These are phyloP conservation scores for Tokudaia tokunoshimensis DNA, from an alignment of 2,797 vertebrate genomes.

Conservation along the genomic window DNA sequence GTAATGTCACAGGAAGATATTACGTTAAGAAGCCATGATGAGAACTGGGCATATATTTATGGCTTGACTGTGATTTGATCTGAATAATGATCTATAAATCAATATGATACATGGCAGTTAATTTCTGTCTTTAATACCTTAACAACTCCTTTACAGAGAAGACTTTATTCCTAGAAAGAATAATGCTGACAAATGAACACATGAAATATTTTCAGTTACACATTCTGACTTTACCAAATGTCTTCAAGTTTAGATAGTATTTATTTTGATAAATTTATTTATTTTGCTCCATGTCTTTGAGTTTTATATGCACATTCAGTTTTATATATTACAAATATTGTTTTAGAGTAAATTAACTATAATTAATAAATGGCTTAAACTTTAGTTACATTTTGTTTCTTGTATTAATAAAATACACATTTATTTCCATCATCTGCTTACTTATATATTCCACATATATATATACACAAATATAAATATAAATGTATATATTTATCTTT, in stretches of 20 bases:
- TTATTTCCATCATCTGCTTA: background rate
- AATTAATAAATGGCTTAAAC: background rate
- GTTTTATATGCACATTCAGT: background rate
- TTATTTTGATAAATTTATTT: background rate
- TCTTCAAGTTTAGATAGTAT: conserved; percentile 48
- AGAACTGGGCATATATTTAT: conserved; percentile 57
- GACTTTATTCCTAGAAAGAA: background rate
- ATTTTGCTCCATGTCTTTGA: background rate
- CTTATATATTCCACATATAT: background rate
- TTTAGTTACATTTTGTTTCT: background rate
- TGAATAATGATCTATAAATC: conserved; percentile 71
- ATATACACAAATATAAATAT: too few relatives aligned
- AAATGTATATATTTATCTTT: background rate
- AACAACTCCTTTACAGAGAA: conserved; percentile 59
- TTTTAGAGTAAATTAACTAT: background rate
- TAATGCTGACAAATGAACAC: background rate
- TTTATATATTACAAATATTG: background rate
- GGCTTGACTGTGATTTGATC: conserved; percentile 39
- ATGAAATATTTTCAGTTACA: background rate
- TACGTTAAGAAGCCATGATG: conserved; percentile 13
- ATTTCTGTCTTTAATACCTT: conserved; percentile 44
- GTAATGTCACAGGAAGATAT: conserved; percentile 19
- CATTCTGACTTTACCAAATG: background rate
- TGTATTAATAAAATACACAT: conserved; percentile 6
- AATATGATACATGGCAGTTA: conserved; percentile 67